A percentile compares a stretch with the other conserved stretches of the same genome.
Conservation (phyloP, 2,113 vertebrate species). For the Muntiacus reevesi region DNA sequence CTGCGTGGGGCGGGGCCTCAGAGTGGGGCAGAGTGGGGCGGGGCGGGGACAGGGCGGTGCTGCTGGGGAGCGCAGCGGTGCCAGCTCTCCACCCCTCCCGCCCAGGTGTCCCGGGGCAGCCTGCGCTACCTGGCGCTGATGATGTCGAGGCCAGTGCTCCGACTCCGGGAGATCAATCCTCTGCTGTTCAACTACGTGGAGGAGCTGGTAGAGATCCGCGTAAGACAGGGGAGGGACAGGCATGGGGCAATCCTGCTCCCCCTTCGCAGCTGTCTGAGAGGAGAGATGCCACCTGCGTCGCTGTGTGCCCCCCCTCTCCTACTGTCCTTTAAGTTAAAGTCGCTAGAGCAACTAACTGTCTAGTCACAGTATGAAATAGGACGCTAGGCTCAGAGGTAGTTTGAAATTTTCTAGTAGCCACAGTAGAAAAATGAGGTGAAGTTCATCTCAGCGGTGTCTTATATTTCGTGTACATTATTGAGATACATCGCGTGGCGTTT, state of each 20-base stretch:
- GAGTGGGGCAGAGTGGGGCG: fast-evolving
- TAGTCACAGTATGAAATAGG: fast-evolving
- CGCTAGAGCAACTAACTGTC: neutral
- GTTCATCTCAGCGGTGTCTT: neutral
- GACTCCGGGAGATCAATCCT: constrained; percentile 94
- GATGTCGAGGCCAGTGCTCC: constrained; percentile 93
- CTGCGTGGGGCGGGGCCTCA: no score
- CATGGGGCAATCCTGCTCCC: fast-evolving
- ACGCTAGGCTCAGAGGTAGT: neutral
- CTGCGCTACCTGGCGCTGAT: constrained; percentile 95
- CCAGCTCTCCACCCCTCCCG: fast-evolving
- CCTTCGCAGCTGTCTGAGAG: fast-evolving
- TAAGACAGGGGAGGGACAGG: constrained; percentile 69
- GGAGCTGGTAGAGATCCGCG: constrained; percentile 97
- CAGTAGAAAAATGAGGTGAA: neutral
- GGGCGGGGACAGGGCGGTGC: no score
- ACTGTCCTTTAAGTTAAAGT: neutral
- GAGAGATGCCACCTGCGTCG: neutral
- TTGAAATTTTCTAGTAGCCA: neutral
- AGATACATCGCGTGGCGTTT: neutral
- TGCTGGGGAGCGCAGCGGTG: no score
- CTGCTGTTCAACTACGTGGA: constrained; percentile 98
- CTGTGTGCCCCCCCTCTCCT: neutral
- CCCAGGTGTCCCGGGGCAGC: constrained; percentile 94
- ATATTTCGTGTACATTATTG: neutral